Conservation (phyloP, 2,113 vertebrate genomes). For the Actenoides lindsayi region DNA sequence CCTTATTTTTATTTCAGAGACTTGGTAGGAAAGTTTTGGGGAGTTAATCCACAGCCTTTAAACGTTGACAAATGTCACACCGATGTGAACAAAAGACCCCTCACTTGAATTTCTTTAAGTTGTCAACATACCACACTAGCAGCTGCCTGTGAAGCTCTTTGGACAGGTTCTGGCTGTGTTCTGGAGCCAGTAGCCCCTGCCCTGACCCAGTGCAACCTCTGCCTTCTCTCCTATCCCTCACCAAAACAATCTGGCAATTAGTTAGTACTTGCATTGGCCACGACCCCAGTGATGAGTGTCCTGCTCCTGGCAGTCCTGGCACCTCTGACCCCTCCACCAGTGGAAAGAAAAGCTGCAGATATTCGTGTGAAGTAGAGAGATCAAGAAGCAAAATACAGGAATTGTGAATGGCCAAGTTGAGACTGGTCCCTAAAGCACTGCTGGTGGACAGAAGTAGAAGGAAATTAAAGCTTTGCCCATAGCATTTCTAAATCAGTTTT, state of each 20-base stretch:
- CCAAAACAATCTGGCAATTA: not conserved
- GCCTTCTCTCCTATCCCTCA: not conserved
- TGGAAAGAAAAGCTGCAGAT: not conserved
- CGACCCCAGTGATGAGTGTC: not conserved
- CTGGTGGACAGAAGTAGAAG: not conserved
- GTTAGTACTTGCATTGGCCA: not conserved
- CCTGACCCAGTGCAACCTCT: not conserved
- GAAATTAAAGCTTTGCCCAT: not conserved
- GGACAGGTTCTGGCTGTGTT: not conserved
- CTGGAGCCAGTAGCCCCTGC: not conserved
- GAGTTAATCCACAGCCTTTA: not conserved
- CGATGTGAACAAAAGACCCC: not conserved
- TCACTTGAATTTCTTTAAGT: not conserved
- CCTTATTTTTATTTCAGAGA: not conserved
- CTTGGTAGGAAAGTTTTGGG: not conserved
- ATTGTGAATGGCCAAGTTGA: not conserved
- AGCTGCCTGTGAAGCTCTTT: not conserved
- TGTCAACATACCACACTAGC: not conserved
- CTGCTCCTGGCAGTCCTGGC: not conserved
- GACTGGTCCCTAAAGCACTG: not conserved
- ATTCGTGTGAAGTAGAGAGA: not conserved
- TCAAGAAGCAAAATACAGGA: not conserved
- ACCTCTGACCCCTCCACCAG: not conserved
- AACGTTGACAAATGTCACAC: not conserved
- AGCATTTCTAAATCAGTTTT: not conserved